Evolutionary conservation across 2,888 invertebrate species (phyloP).

Genomic region (Arrhopalites spinosus): DNA sequence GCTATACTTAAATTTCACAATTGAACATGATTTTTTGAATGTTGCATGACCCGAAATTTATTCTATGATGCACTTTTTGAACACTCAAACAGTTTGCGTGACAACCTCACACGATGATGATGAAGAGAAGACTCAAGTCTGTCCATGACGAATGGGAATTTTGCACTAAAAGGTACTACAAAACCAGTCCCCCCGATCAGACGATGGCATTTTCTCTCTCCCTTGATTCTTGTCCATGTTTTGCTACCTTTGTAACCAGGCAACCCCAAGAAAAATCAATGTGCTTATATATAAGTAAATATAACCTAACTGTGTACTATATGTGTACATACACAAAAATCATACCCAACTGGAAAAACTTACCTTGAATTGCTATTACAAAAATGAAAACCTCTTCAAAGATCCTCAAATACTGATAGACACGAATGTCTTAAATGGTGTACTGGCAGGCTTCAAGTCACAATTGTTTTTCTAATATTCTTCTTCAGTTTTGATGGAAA

Average conservation of each 20-base stretch:
- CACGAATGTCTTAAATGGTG: conserved; percentile 1
- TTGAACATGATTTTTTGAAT: too few species aligned
- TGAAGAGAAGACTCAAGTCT: not conserved
- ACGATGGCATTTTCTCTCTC: not conserved
- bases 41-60: not conserved
- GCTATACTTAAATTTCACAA: too few species aligned
- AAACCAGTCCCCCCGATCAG: not conserved
- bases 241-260: conserved; percentile 3
- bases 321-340: not conserved
- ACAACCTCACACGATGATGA: not conserved
- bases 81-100: not conserved
- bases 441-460: too few species aligned
- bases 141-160: not conserved
- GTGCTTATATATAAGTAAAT: not conserved
- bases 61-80: not conserved
- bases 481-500: too few species aligned
- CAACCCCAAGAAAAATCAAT: conserved; percentile 19
- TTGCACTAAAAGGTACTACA: not conserved
- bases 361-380: conserved; percentile 11
- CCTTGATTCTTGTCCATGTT: not conserved
- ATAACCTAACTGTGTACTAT: too few species aligned
- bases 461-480: too few species aligned
- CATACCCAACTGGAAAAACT: not conserved
- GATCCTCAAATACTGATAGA: conserved; percentile 2
- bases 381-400: not conserved